Evolutionary conservation across 2,888 invertebrate species (phyloP).

Genomic region (Imbricaverruca yamaguchii): DNA sequence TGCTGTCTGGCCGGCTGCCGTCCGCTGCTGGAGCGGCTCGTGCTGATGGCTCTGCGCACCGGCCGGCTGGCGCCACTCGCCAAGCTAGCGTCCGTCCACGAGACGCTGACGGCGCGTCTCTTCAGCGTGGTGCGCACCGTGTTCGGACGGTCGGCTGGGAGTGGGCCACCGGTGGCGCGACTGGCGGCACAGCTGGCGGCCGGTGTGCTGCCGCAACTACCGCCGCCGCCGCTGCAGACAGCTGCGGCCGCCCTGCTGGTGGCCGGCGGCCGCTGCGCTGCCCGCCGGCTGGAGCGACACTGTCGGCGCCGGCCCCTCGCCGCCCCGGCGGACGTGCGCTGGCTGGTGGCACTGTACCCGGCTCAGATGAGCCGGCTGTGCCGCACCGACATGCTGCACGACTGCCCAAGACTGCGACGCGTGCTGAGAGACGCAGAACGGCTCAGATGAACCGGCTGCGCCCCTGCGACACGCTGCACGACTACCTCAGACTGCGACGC

Average conservation of each 20-base stretch:
- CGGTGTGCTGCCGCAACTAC: not conserved
- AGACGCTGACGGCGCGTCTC: not conserved
- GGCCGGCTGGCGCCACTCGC: not conserved
- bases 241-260: not conserved
- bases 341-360: slow-evolving; percentile 8
- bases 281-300: not conserved
- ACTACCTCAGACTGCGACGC: too few species aligned
- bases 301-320: not conserved
- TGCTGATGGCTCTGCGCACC: not conserved
- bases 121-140: not conserved
- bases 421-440: not conserved
- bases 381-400: not conserved
- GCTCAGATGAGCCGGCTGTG: not conserved
- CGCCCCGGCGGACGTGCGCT: not conserved
- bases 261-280: not conserved
- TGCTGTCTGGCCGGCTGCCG: not conserved
- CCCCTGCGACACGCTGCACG: not conserved
- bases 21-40: not conserved
- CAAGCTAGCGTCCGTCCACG: not conserved
- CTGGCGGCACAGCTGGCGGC: slow-evolving; percentile 4
- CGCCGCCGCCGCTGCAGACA: not conserved
- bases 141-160: not conserved
- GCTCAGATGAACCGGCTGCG: too few species aligned
- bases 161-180: not conserved
- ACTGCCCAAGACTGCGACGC: not conserved